Conservation (phyloP, 2,888 invertebrate species). For the Archaeoteleia sp. region DNA sequence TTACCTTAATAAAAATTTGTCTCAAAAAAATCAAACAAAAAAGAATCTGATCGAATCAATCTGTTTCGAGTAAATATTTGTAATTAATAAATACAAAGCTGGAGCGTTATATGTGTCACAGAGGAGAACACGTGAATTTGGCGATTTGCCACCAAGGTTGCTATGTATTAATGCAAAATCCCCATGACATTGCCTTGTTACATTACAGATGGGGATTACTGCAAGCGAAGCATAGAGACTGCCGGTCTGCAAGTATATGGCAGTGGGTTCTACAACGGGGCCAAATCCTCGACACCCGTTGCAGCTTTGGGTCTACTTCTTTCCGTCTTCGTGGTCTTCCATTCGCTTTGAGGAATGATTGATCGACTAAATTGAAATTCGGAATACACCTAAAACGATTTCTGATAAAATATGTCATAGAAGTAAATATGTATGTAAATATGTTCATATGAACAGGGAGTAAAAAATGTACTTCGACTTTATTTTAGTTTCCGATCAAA, state of each 20-base stretch:
- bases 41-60: too few relatives aligned
- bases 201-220: conserved; percentile 85
- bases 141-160: not conserved
- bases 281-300: conserved; percentile 24
- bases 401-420: conserved; percentile 3
- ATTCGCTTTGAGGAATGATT: too few relatives aligned
- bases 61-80: too few relatives aligned
- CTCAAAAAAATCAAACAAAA: too few relatives aligned
- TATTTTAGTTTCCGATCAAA: too few relatives aligned
- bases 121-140: too few relatives aligned
- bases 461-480: too few relatives aligned
- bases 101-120: too few relatives aligned
- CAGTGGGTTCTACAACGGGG: conserved; percentile 83
- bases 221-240: conserved; percentile 91
- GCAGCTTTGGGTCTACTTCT: conserved; percentile 17
- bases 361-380: conserved; percentile 2
- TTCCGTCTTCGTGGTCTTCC: conserved; percentile 10
- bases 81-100: too few relatives aligned
- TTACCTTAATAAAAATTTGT: too few relatives aligned
- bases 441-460: too few relatives aligned
- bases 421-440: conserved; percentile 21
- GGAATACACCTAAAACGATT: not conserved
- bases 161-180: not conserved
- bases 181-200: not conserved
- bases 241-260: conserved; percentile 90